Percentiles rank a stretch among this genome's conserved stretches.
Conservation (phyloP, 2,113 vertebrate species). For the Daboia siamensis region DNA sequence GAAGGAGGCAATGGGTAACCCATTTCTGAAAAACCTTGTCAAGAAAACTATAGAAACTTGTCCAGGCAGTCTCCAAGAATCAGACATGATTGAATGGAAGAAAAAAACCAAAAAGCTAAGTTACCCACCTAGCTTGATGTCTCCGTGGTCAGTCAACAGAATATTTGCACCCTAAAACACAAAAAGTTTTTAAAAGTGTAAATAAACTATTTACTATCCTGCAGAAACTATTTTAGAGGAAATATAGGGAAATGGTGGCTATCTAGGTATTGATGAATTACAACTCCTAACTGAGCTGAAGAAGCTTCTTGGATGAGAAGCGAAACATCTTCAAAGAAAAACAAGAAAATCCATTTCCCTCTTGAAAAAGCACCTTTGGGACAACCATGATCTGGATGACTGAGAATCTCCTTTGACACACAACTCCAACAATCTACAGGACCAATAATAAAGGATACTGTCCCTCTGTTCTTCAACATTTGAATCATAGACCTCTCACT, state of each 20-base stretch:
- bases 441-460: background rate
- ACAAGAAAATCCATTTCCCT: too few relatives aligned
- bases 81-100: background rate
- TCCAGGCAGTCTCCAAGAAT: background rate
- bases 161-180: slow-evolving; percentile 91
- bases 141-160: slow-evolving; percentile 90
- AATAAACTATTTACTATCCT: background rate
- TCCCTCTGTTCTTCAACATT: background rate
- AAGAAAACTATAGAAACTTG: background rate
- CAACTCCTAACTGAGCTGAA: background rate
- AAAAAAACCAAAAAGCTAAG: background rate
- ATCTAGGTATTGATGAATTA: background rate
- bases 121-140: slow-evolving; percentile 92
- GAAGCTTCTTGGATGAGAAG: too few relatives aligned
- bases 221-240: background rate
- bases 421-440: background rate
- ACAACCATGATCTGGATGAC: too few relatives aligned
- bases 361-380: too few relatives aligned
- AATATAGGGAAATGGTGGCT: background rate
- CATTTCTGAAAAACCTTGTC: background rate
- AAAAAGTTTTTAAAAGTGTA: slow-evolving; percentile 33
- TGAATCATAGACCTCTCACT: background rate
- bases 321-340: too few relatives aligned
- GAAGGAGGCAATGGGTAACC: background rate
- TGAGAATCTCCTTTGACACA: too few relatives aligned